Evolutionary conservation across 2,888 invertebrate genomes (phyloP).

Genomic region (Dolomedes plantarius): DNA sequence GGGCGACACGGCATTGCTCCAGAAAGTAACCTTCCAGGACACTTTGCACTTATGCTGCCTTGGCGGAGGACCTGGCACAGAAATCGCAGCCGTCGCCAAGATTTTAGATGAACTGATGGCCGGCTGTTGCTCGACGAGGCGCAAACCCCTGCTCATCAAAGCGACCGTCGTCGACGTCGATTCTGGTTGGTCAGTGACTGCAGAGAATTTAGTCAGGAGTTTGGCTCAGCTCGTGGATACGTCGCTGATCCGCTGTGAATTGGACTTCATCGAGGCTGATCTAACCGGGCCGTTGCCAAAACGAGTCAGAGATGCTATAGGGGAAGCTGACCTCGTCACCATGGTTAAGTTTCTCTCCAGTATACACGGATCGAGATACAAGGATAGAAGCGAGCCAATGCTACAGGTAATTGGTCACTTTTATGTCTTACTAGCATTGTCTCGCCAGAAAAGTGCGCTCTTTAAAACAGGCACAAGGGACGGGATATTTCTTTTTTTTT

Average conservation of each 20-base stretch:
- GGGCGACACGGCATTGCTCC: neutral
- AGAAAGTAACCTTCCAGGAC: neutral
- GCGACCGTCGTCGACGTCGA: neutral
- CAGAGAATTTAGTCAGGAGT: neutral
- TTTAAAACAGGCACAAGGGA: too few relatives aligned
- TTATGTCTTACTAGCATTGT: too few relatives aligned
- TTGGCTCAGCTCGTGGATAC: too few relatives aligned
- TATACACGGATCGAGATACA: neutral
- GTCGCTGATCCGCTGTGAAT: neutral
- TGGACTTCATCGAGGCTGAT: neutral
- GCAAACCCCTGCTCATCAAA: neutral
- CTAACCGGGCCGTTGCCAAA: neutral
- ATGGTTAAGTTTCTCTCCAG: neutral
- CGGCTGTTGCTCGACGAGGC: neutral
- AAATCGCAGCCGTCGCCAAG: neutral
- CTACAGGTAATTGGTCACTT: neutral
- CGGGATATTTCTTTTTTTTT: too few relatives aligned
- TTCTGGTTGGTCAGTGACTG: neutral
- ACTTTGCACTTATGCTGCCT: neutral
- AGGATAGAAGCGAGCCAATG: neutral
- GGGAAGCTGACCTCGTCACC: neutral
- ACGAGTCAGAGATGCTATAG: neutral
- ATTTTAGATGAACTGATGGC: neutral
- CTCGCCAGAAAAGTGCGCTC: too few relatives aligned
- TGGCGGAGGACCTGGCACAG: neutral